Base-by-base conservation (phyloP, 1,140 invertebrate species). In the Coelopa frigida region DNA sequence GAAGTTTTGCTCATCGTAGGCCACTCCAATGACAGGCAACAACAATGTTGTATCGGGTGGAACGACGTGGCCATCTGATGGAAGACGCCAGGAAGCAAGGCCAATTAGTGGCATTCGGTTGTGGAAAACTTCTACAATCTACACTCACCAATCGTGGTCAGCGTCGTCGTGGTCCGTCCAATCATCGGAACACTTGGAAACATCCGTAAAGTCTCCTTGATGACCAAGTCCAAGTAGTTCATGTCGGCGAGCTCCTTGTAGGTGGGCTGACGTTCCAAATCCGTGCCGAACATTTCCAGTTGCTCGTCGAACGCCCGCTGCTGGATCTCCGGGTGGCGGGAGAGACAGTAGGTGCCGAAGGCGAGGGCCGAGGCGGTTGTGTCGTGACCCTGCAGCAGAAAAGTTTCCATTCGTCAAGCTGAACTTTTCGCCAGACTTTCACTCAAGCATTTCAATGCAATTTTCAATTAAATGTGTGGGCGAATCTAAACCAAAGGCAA, bases 141-240 rank as follows among this genome's bases (percentile, higher is more conserved):
- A 1, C 11, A 22, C 33, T 51, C 33, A 66, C 62, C 44, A 39
- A 66, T 55, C 4, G 40, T 38, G 14, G 50, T 50, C 7, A 51
- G 35, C 5, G 62, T 46, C 1, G 47, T 53, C 0, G 42, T 56
- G 29, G 68, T 61, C 44, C 86, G 67, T 2, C 74, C 76, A 56
- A 88, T 79, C 29, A 83, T 69, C 4, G 83, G 84, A 12, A 87
- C 84, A 12, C 81, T 79, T 0, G 84, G 84, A 66, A 78, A 87
- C 1, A 85, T 52, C 11, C 82, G 63, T 17, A 83, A 53, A 2
- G 77, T 70, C 59, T 84, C 82, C 52, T 82, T 86, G 31, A 87
- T 76, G 15, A 80, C 79, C 51, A 78, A 72, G 54, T 87, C 85
- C 44, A 87, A 60, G 57, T 82, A 85, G 53, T 73, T 75, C 73